Percentiles rank a stretch among this genome's conserved stretches.
Evolutionary conservation across 2,797 vertebrate genomes (phyloP).

Genomic region (Adrianichthys oophorus): DNA sequence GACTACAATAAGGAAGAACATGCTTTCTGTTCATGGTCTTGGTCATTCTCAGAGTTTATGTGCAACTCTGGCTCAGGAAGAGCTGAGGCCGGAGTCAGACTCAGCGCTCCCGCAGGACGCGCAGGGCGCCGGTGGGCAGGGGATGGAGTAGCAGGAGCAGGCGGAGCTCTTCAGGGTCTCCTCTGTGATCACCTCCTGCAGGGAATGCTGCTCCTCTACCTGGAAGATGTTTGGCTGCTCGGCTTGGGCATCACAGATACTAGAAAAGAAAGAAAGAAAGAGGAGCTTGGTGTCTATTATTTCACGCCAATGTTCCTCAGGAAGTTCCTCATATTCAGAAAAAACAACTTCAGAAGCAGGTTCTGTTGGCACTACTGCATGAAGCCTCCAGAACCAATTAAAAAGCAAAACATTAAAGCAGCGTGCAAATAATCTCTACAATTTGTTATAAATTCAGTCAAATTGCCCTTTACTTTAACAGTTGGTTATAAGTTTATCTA

Average conservation of each 20-base stretch:
- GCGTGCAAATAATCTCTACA: too few relatives aligned
- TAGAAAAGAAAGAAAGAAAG: constrained; percentile 45
- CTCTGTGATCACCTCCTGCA: constrained; percentile 87
- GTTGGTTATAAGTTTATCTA: too few relatives aligned
- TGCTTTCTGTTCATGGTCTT: background rate
- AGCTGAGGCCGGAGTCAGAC: constrained; percentile 78
- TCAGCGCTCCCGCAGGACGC: constrained; percentile 49
- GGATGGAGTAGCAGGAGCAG: constrained; percentile 84
- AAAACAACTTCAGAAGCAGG: background rate
- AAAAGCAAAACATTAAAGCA: too few relatives aligned
- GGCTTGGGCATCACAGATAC: constrained; percentile 89
- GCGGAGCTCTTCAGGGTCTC: constrained; percentile 83
- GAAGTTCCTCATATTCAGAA: background rate
- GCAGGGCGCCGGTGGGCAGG: constrained; percentile 74
- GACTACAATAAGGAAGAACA: background rate
- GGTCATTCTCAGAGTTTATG: constrained; percentile 1
- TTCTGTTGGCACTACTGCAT: too few relatives aligned
- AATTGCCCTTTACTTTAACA: too few relatives aligned
- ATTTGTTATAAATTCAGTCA: too few relatives aligned
- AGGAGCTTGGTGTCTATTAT: background rate
- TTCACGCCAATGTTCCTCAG: background rate
- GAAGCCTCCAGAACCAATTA: too few relatives aligned
- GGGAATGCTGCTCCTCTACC: constrained; percentile 89
- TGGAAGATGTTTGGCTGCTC: constrained; percentile 93
- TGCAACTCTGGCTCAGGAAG: constrained; percentile 54